Base-by-base conservation (phyloP, 2,888 invertebrate genomes). In the Oscheius sp. region DNA sequence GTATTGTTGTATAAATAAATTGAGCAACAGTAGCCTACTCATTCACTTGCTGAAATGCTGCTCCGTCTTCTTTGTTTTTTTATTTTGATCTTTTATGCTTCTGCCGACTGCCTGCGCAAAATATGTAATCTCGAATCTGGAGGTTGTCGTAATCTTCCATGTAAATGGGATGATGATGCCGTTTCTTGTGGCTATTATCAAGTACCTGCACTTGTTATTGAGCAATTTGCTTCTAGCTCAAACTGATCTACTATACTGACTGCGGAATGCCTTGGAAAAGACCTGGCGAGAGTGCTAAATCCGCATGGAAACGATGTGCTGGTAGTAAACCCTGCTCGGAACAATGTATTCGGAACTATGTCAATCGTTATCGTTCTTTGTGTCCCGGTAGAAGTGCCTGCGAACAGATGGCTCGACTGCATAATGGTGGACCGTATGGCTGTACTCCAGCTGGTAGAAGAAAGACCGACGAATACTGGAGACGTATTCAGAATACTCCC, bases 231-330 rank as follows among this genome's bases (percentile, higher is more conserved):
- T 26, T 50, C 30, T 85, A 86, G 73, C 80, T 86, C 17, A 87
- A 87, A 63, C 45, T 74, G 2, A 61, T 59, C 2, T 86, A 86
- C 68, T 87, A 82, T 77, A 62, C 67, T 1, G 86, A 87, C 69
- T 86, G 86, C 68, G 82, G 81, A 5, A 61, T 63, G 45, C 82
- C 82, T 3, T 85, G 84, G 49, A 75, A 82, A 22, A 33, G 56
- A 28, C 73, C 76, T 6, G 84, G 85, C 28, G 79, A 85, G 32
- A 24, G 24, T 17, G 41, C 28, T n/a, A 70, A 79, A 17, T 33
- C 59, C 22, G 80, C 74, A 2, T 78, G 78, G 78, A 75, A 78
- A 51, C 44, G 69, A 28, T 78, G 78, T 51, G 59, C 78, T 22
- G 67, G 57, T 9, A 75, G 80, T 64, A 73, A 78, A 22, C 41